Base-by-base conservation (phyloP, 2,888 invertebrate species). In the Salticus scenicus region DNA sequence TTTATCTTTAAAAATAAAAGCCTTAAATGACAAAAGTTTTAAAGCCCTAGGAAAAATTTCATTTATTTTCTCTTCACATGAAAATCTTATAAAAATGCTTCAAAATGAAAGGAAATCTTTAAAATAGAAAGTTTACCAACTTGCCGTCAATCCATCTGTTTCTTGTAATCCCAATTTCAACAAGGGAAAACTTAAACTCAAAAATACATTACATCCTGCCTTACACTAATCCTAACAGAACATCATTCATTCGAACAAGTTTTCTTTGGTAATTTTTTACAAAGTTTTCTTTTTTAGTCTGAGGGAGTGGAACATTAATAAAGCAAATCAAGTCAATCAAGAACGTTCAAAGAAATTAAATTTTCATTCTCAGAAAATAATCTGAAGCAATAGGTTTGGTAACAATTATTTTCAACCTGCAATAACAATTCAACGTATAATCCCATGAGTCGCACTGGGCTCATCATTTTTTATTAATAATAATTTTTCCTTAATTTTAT, bases 111-210 rank as follows among this genome's bases (percentile, higher is more conserved):
- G 7, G 10, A 4, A 57, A 57, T 24, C 24, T 24, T 57, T 57
- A 57, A 57, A 57, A 47, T 10, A 17, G 47, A 17, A 47, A 47
- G 17, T 8, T 57, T 57, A 24, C 1, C 2, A 24, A 24, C 57
- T 57, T 57, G 24, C 24, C 24, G 57, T n/a, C 57, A 57, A 57
- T 57, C 57, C 24, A 57, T 57, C 57, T 57, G 24, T 57, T 57
- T 57, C 24, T 57, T 57, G 57, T 57, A 57, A 57, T 57, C 57
- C 57, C 57, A 12, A 24, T 57, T 57, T 24, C 24, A 2, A 57
- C 10, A 10, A 4, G 4, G 10, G 7, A 10, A 10, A 37, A 37
- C 37, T 37, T 7, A 37, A 37, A 37, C 42, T 47, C 10, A 10
- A 37, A 5, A 47, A 47, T 17, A 47, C 24, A 57, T 24, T 57